phyloP scores from a whole-genome alignment of 2,797 vertebrate genomes.

The Linurgus olivaceus region DNA sequence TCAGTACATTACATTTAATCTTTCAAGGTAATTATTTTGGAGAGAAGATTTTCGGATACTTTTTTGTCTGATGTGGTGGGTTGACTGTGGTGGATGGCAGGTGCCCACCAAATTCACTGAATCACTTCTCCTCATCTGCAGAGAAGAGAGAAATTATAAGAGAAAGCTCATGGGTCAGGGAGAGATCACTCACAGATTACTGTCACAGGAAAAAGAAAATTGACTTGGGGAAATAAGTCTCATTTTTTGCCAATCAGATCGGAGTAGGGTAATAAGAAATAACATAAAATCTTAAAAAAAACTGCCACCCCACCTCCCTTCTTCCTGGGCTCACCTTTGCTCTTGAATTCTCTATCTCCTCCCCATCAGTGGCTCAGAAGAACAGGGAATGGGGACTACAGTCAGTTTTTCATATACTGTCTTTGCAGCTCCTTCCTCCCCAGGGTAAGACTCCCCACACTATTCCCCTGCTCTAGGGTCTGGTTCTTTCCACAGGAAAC shows the following conservation, averaged over 20 bases:
- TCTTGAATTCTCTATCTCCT: background rate
- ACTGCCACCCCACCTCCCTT: accelerated
- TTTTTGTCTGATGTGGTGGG: background rate
- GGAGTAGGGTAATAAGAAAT: background rate
- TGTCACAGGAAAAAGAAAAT: background rate
- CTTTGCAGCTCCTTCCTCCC: background rate
- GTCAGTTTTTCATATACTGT: background rate
- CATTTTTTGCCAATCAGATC: background rate
- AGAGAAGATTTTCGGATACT: background rate
- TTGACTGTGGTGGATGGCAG: background rate
- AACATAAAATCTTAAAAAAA: background rate
- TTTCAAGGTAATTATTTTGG: background rate
- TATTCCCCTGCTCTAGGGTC: background rate
- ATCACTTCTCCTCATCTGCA: background rate
- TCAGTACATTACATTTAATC: background rate
- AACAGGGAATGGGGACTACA: background rate
- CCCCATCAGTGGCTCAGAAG: background rate
- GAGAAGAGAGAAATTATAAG: background rate
- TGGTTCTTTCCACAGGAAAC: background rate
- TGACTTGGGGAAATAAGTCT: background rate
- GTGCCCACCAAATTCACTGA: background rate
- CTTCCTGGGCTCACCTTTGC: accelerated
- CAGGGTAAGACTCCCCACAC: accelerated
- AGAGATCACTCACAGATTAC: background rate
- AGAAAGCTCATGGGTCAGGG: background rate